Evolutionary conservation across 2,797 vertebrate species (phyloP).

Genomic region (Gadopsis marmoratus): DNA sequence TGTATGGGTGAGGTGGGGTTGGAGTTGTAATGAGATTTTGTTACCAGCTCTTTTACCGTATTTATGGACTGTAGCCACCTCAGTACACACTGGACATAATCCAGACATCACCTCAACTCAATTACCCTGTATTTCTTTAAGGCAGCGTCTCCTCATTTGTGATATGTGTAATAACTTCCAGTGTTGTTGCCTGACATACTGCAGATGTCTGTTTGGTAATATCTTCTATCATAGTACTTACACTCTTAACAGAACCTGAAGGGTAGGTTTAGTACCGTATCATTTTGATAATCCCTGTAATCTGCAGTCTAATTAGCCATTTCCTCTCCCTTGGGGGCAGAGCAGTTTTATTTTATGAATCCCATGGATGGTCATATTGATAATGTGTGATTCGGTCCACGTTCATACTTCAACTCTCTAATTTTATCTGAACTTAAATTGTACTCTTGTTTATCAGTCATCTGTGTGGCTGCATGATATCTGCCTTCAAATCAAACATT

Average conservation of each 20-base stretch:
- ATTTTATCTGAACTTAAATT: slow-evolving; percentile 53
- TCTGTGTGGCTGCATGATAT: slow-evolving; percentile 52
- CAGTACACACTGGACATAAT: slow-evolving; percentile 32
- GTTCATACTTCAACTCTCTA: not conserved
- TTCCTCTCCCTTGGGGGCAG: slow-evolving; percentile 22
- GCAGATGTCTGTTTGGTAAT: slow-evolving; percentile 8
- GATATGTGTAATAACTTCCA: slow-evolving; percentile 17
- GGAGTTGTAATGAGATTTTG: slow-evolving; percentile 32
- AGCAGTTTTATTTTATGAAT: slow-evolving; percentile 44
- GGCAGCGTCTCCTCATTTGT: slow-evolving; percentile 40
- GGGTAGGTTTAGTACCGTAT: slow-evolving; percentile 13
- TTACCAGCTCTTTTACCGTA: slow-evolving; percentile 29
- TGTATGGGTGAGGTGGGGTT: slow-evolving; percentile 15
- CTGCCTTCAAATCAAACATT: slow-evolving; percentile 50
- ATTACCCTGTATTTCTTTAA: slow-evolving; percentile 38
- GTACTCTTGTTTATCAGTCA: slow-evolving; percentile 52
- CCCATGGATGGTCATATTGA: slow-evolving; percentile 29
- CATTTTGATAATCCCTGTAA: slow-evolving; percentile 42
- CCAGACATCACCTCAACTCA: slow-evolving; percentile 60
- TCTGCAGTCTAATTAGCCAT: slow-evolving; percentile 44
- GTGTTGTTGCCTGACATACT: slow-evolving; percentile 19
- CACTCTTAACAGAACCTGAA: slow-evolving; percentile 19
- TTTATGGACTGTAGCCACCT: slow-evolving; percentile 26
- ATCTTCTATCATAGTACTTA: slow-evolving; percentile 18
- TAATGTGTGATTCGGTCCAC: slow-evolving; percentile 24